Base-by-base conservation (phyloP, 2,113 vertebrate species). In the Siphamia tubifer region DNA sequence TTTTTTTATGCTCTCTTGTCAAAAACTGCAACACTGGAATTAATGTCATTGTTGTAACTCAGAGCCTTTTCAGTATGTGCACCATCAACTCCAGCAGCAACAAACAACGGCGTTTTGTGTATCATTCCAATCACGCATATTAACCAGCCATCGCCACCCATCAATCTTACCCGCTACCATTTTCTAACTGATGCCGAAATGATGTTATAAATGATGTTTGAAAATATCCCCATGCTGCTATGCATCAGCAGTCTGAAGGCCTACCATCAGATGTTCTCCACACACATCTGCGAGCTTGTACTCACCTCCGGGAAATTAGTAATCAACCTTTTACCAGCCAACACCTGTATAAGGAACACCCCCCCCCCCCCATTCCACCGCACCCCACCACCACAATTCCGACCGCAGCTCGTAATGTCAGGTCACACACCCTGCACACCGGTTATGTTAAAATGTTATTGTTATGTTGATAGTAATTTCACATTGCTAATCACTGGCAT, bases 241-340 rank as follows among this genome's bases (percentile, higher is more conserved):
- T 11, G 74, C 74, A 79, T 77, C 81, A 65, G 74, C 83, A 74
- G 68, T 74, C 72, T 70, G 65, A 76, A 24, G 74, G 69, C 68
- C 57, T 25, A 36, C n/a, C n/a, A n/a, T 74, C 77, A 69, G 82
- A 79, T 81, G 79, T 62, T 81, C 73, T 55, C 54, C 64, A 0
- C 84, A 63, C 75, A 83, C 85, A 69, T 83, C 79, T 82, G 77
- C 21, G 57, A 77, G 61, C 58, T n/a, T n/a, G 47, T 9, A 23
- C 4, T 86, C 85, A 83, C 88, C 86, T 87, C 61, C 32, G 82
- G 86, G 84, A 87, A 88, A 88, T 88, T 85, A 85, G 76, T 81
- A 80, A 81, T 87, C 88, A 82, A 88, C 86, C 83, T 87, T 85
- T 87, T 69, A 56, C 15, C 82, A 62, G 61, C 60, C 53, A 75